phyloP scores from a whole-genome alignment of 2,113 vertebrate genomes.

The Lagopus leucura region DNA sequence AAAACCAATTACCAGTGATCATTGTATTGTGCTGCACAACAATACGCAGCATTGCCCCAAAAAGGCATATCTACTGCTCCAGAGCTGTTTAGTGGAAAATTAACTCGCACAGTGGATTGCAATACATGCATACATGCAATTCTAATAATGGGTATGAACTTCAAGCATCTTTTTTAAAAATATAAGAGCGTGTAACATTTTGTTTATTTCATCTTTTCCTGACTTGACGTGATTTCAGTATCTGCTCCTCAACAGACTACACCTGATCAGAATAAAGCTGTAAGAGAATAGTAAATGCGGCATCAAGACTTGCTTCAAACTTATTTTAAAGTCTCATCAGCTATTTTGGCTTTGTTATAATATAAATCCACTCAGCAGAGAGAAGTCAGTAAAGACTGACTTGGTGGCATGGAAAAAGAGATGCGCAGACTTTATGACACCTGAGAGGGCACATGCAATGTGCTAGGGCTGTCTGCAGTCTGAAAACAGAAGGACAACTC shows the following conservation, averaged over 20 bases:
- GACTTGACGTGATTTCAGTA: neutral
- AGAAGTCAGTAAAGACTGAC: neutral
- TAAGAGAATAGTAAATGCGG: constrained; percentile 26
- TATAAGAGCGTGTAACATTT: neutral
- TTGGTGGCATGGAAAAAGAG: neutral
- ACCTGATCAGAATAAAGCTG: neutral
- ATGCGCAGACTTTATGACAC: neutral
- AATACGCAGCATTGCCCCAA: constrained; percentile 33
- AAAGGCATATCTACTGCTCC: constrained; percentile 1
- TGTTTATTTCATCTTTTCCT: constrained; percentile 6
- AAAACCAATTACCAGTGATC: constrained; percentile 69
- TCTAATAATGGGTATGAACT: constrained; percentile 28
- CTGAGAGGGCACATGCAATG: neutral
- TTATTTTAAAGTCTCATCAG: constrained; percentile 11
- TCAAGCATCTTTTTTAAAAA: neutral
- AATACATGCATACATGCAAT: constrained; percentile 29
- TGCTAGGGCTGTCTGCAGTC: neutral
- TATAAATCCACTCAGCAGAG: neutral
- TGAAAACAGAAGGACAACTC: neutral
- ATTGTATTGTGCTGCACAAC: constrained; percentile 48
- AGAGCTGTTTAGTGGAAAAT: constrained; percentile 14
- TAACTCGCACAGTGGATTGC: constrained; percentile 12
- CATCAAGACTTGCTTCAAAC: constrained; percentile 8
- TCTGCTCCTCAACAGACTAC: neutral
- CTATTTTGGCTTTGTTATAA: neutral